Evolutionary conservation across 2,797 vertebrate species (phyloP).

Genomic region (Ficedula albicollis): DNA sequence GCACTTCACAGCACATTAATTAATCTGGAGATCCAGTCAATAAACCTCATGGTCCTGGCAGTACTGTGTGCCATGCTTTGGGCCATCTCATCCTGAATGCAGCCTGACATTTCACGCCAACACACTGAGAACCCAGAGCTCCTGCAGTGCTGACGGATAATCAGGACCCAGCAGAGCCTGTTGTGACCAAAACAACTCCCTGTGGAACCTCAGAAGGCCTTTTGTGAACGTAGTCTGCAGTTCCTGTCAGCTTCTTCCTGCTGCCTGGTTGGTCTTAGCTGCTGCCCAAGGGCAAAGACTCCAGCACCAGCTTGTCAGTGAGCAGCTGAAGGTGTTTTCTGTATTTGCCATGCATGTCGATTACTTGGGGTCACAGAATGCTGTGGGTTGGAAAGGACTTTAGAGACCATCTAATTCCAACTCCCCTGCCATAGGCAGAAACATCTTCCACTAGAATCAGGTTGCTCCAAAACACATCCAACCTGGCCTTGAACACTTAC

Average conservation of each 20-base stretch:
- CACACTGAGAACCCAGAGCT: not conserved
- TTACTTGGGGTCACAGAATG: not conserved
- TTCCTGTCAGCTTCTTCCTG: not conserved
- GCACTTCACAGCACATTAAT: not conserved
- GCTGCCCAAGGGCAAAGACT: not conserved
- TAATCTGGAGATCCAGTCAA: not conserved
- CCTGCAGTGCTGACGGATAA: not conserved
- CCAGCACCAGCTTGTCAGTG: not conserved
- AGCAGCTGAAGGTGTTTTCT: not conserved
- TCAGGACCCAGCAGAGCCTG: not conserved
- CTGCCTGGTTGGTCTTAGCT: not conserved
- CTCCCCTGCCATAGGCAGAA: not conserved
- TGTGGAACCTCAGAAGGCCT: not conserved
- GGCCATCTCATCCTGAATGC: not conserved
- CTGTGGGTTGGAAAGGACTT: not conserved
- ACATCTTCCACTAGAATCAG: not conserved
- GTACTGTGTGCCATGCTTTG: not conserved
- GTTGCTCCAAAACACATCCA: too few species aligned
- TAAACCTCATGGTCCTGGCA: rapidly evolving
- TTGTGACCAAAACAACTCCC: not conserved
- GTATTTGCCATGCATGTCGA: not conserved
- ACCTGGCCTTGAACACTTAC: not conserved
- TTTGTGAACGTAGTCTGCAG: not conserved
- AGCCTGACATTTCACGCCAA: not conserved
- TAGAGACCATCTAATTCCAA: not conserved